These are phyloP conservation scores for Merluccius polli DNA, from an alignment of 2,797 vertebrate species.

Conservation along the genomic window DNA sequence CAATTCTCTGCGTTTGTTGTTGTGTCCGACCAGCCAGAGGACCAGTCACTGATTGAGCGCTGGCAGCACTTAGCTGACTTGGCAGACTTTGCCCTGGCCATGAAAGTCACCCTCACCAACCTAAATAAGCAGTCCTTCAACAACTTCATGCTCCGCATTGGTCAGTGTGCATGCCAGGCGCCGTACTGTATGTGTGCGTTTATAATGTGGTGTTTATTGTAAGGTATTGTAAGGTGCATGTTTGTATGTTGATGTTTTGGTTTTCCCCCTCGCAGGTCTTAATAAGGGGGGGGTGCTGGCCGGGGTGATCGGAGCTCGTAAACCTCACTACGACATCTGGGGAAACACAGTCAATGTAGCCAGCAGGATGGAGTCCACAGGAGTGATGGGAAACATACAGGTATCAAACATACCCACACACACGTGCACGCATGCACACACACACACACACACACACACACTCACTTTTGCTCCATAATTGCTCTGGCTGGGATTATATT, in stretches of 20 bases:
- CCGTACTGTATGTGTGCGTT: not conserved
- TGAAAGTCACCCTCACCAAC: constrained; percentile 92
- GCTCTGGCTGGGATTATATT: not conserved
- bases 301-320: constrained; percentile 91
- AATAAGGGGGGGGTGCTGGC: constrained; percentile 92
- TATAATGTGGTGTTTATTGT: not conserved
- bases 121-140: constrained; percentile 98
- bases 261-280: constrained; percentile 71
- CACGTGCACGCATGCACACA: constrained; percentile 2
- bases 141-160: constrained; percentile 97
- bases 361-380: constrained; percentile 96
- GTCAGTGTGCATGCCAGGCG: constrained; percentile 66
- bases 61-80: constrained; percentile 93
- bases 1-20: not conserved
- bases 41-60: constrained; percentile 77
- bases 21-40: constrained; percentile 71
- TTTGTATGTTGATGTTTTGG: constrained; percentile 18
- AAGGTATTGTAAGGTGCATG: not conserved
- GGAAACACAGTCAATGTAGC: constrained; percentile 96
- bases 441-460: constrained; percentile 4
- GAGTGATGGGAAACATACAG: constrained; percentile 90
- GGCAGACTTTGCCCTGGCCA: constrained; percentile 91
- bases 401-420: constrained; percentile 32
- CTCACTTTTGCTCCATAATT: not conserved
- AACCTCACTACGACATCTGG: constrained; percentile 97